Evolutionary conservation across 2,113 vertebrate species (phyloP), one percentile per base, ranked within the genome.

Genomic region (Passer domesticus): DNA sequence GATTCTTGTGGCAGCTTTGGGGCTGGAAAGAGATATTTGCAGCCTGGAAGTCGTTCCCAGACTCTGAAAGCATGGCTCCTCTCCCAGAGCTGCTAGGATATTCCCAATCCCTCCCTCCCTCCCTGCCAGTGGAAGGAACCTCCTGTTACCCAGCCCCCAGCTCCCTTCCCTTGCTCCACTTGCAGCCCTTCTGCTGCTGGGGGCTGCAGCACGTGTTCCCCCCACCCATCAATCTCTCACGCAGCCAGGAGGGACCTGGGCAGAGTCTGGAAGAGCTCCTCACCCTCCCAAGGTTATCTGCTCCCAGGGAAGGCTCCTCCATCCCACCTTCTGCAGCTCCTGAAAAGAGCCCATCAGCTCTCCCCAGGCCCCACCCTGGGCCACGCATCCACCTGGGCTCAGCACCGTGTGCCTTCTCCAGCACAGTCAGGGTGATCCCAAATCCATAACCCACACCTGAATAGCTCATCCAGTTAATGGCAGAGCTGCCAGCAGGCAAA

Each of bases 101-200:
- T 87, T 95, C 89, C 94, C 95, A 90, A 96, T 97, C 95, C 97
- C 96, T 84, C 92, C 96, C 46, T 62, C 92, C 95, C 70, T 55
- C 23, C 59, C 94, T 94, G 89, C 88, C 58, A 72, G 96, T 81
- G 77, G 90, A 84, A 98, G 87, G 96, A 97, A 90, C 88, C 85
- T 96, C 93, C 97, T 80, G 86, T 89, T 91, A 96, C 60, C 89
- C 81, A 66, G 4, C 28, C 73, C 23, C 62, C 39, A 16, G 5
- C 77, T 73, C 11, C 2, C 59, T 75, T 50, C 41, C 47, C 83
- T 37, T 14, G 56, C 76, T n/a, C 18, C 10, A 6, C 46, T 11
- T 28, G 5, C 82, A 70, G 59, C 90, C 60, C 22, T 63, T 25
- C 58, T 12, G 15, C 37, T 33, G 13, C 4, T 10, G 64, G 75